phyloP scores from a whole-genome alignment of 37 sponge, comb jelly and placozoan genomes.

The Diacarnus erythraeanus region DNA sequence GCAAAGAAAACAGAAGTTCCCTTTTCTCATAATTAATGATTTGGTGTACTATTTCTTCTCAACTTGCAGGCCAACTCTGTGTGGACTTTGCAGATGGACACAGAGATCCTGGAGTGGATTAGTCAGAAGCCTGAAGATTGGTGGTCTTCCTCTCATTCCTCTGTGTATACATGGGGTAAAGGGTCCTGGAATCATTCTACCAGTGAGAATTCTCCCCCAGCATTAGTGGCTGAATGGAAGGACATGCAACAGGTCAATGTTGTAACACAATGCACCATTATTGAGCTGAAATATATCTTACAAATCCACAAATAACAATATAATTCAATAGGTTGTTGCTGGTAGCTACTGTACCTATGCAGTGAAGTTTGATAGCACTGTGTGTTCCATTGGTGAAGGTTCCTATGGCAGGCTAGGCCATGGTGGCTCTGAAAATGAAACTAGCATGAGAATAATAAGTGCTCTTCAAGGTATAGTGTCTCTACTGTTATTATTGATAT shows the following conservation, averaged over 20 bases:
- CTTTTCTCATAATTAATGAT: too few species aligned
- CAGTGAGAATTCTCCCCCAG: constrained; percentile 32
- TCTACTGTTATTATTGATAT: not conserved
- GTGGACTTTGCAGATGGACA: constrained; percentile 82
- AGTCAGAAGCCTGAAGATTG: constrained; percentile 68
- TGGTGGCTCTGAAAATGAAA: constrained; percentile 63
- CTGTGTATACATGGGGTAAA: constrained; percentile 81
- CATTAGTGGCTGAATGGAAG: constrained; percentile 30
- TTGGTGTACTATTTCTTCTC: too few species aligned
- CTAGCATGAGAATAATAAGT: constrained; percentile 50
- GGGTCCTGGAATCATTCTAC: constrained; percentile 54
- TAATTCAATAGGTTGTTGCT: constrained; percentile 58
- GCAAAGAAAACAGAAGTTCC: too few species aligned
- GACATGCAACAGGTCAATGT: constrained; percentile 49
- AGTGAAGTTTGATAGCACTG: constrained; percentile 69
- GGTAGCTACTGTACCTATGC: constrained; percentile 84
- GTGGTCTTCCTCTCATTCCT: constrained; percentile 23
- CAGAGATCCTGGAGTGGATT: constrained; percentile 75
- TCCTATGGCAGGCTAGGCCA: constrained; percentile 86
- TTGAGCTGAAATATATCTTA: not conserved
- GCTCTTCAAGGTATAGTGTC: constrained; percentile 63
- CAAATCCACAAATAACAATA: not conserved
- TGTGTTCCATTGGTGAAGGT: constrained; percentile 85
- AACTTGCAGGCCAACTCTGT: constrained; percentile 64
- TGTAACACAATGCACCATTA: too few species aligned